Evolutionary conservation across 2,113 vertebrate species (phyloP).

Genomic region (Protobothrops flavoviridis): DNA sequence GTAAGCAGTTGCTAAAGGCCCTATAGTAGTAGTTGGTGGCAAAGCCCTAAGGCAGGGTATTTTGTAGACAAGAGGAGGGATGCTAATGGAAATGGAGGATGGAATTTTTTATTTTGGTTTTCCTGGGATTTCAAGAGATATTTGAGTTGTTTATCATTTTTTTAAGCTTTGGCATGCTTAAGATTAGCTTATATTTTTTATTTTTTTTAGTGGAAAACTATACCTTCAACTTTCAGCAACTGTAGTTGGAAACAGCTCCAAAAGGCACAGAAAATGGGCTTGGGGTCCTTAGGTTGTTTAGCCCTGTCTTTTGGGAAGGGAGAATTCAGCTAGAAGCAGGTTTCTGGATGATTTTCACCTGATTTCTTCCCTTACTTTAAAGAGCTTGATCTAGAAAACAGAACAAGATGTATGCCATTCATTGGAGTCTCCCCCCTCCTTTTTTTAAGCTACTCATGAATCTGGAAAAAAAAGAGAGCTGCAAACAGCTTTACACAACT

Average conservation of each 20-base stretch:
- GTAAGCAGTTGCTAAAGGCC: not conserved
- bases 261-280: not conserved
- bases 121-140: not conserved
- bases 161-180: not conserved
- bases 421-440: not conserved
- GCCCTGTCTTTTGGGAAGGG: not conserved
- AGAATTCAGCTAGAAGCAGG: not conserved
- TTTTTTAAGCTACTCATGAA: not conserved
- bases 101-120: not conserved
- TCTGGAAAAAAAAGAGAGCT: accelerated
- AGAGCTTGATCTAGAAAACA: not conserved
- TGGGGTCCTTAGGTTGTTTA: not conserved
- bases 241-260: not conserved
- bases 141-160: not conserved
- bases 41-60: not conserved
- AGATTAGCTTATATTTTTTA: too few relatives aligned
- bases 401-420: not conserved
- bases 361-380: not conserved
- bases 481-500: not conserved
- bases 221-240: not conserved
- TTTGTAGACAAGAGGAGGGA: not conserved
- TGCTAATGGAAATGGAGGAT: not conserved
- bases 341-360: not conserved
- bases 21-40: not conserved
- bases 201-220: too few relatives aligned